A percentile compares a stretch with the other conserved stretches of the same genome.
Conservation (phyloP, 2,797 vertebrate genomes). For the Liparis tanakae region DNA sequence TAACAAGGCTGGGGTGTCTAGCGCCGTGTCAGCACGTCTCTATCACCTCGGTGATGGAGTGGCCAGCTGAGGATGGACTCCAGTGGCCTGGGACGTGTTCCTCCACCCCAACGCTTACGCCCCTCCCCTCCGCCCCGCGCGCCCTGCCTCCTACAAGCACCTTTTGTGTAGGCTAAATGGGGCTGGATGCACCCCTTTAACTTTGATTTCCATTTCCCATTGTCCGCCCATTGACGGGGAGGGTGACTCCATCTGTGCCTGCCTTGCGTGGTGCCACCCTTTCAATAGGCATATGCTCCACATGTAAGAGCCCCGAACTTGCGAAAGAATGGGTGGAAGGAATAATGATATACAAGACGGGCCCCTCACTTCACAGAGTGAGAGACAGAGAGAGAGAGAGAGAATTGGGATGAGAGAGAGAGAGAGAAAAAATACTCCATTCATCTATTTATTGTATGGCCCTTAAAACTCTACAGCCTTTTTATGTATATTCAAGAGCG, state of each 20-base stretch:
- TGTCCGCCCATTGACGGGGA: conserved; percentile 84
- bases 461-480: conserved; percentile 76
- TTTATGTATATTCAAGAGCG: conserved; percentile 84
- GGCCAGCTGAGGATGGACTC: conserved; percentile 89
- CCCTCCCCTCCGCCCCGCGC: conserved; percentile 80
- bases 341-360: conserved; percentile 79
- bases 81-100: conserved; percentile 89
- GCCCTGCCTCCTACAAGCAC: conserved; percentile 94
- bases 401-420: neutral
- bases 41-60: conserved; percentile 79
- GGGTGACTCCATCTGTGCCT: conserved; percentile 92
- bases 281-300: conserved; percentile 88
- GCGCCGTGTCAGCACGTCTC: conserved; percentile 72
- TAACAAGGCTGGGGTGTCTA: conserved; percentile 63
- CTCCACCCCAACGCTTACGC: conserved; percentile 82
- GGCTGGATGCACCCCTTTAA: conserved; percentile 87
- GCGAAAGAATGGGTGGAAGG: conserved; percentile 77
- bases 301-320: conserved; percentile 82
- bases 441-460: conserved; percentile 82
- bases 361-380: conserved; percentile 66
- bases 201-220: conserved; percentile 88
- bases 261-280: conserved; percentile 86
- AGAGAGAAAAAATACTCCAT: conserved; percentile 72
- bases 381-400: conserved; percentile 38
- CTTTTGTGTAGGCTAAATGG: conserved; percentile 89